Evolutionary conservation across 2,113 vertebrate species (phyloP).

Genomic region (Amphiprion ocellaris): DNA sequence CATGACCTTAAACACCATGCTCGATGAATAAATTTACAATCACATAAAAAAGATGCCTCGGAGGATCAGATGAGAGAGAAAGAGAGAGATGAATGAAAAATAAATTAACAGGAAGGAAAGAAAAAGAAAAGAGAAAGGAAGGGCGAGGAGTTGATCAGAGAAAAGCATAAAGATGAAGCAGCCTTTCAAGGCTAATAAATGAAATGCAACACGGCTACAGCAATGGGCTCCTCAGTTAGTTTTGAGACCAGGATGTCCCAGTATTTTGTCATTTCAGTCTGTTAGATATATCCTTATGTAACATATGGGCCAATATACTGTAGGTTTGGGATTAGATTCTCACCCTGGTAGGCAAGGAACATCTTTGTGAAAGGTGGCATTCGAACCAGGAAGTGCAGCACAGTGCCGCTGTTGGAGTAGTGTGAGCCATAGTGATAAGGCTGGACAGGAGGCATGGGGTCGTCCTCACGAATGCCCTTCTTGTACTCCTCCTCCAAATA

Average conservation of each 20-base stretch:
- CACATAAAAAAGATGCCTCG: constrained; percentile 61
- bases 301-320: not conserved
- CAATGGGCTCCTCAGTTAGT: constrained; percentile 5
- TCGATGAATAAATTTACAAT: constrained; percentile 65
- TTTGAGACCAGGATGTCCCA: constrained; percentile 8
- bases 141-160: constrained; percentile 46
- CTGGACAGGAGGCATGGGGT: constrained; percentile 98
- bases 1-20: constrained; percentile 61
- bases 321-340: not conserved
- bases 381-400: constrained; percentile 97
- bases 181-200: constrained; percentile 56
- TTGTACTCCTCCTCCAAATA: constrained; percentile 97
- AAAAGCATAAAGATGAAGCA: constrained; percentile 29
- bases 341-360: constrained; percentile 99
- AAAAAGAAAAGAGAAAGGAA: constrained; percentile 24
- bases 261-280: not conserved
- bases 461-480: constrained; percentile 95
- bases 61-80: constrained; percentile 61
- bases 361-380: constrained; percentile 99
- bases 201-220: constrained; percentile 8
- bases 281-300: not conserved
- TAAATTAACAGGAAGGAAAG: constrained; percentile 42
- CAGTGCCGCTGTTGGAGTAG: constrained; percentile 98
- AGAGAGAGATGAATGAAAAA: constrained; percentile 50
- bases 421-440: constrained; percentile 99